Evolutionary conservation across 2,113 vertebrate genomes (phyloP).

Genomic region (Cynocephalus volans): DNA sequence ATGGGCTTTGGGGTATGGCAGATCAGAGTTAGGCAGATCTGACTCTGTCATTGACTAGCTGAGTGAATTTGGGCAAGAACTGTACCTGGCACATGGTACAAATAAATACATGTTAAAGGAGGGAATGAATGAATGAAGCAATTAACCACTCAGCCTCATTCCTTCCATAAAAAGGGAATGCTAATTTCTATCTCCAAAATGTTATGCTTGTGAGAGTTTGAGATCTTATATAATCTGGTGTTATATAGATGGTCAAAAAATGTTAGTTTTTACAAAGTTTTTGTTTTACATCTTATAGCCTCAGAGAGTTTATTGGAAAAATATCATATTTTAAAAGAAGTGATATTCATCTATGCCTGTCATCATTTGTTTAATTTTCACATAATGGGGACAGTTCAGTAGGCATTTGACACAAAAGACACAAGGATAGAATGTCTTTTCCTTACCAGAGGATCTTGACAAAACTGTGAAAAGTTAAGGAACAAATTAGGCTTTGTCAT

Average conservation of each 20-base stretch:
- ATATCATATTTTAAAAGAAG: neutral
- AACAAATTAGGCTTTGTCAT: neutral
- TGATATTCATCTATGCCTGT: neutral
- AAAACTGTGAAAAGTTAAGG: neutral
- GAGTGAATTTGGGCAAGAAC: neutral
- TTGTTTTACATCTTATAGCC: neutral
- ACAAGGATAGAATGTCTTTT: neutral
- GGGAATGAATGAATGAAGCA: neutral
- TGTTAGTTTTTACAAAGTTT: neutral
- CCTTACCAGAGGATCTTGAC: neutral
- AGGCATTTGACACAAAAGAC: neutral
- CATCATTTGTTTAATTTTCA: constrained; percentile 12
- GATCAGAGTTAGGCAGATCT: neutral
- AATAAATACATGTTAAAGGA: neutral
- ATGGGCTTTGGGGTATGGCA: neutral
- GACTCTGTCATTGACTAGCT: neutral
- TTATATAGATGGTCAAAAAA: neutral
- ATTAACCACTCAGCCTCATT: neutral
- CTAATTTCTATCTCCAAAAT: constrained; percentile 31
- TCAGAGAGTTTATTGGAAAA: neutral
- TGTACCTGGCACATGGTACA: neutral
- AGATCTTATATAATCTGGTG: neutral
- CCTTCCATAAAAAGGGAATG: neutral
- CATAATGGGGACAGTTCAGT: neutral
- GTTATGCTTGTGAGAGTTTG: neutral